phyloP scores from a whole-genome alignment of 1,140 invertebrate genomes.

The Melanaphis sacchari region DNA sequence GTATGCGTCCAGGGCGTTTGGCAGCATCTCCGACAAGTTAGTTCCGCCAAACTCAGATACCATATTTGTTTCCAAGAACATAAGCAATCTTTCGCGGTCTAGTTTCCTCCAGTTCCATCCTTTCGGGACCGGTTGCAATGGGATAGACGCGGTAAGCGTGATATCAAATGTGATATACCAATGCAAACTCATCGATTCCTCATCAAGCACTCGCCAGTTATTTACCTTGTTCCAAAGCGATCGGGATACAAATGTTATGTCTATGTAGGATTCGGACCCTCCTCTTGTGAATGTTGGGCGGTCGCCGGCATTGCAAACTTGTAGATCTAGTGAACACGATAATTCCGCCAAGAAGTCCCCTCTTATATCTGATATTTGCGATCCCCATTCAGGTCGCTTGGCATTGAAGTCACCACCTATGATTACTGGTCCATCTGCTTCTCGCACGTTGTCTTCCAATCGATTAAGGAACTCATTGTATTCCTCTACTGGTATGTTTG shows the following conservation, averaged over 20 bases:
- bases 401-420: not conserved
- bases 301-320: not conserved
- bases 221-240: not conserved
- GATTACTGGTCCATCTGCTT: not conserved
- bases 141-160: not conserved
- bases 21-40: not conserved
- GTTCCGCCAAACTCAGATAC: not conserved
- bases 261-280: not conserved
- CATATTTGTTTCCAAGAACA: not conserved
- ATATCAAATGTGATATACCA: not conserved
- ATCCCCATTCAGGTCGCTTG: not conserved
- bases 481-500: not conserved
- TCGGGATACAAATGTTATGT: not conserved
- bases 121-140: not conserved
- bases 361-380: not conserved
- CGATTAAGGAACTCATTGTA: not conserved
- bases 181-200: not conserved
- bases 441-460: not conserved
- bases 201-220: not conserved
- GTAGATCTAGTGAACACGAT: not conserved
- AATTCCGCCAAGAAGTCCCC: not conserved
- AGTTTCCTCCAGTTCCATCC: not conserved
- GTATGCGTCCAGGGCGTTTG: not conserved
- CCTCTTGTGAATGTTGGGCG: not conserved
- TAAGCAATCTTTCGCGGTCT: not conserved